Percentiles rank a stretch among this genome's conserved stretches.
Evolutionary conservation across 2,113 vertebrate species (phyloP).

Genomic region (Labrus mixtus): DNA sequence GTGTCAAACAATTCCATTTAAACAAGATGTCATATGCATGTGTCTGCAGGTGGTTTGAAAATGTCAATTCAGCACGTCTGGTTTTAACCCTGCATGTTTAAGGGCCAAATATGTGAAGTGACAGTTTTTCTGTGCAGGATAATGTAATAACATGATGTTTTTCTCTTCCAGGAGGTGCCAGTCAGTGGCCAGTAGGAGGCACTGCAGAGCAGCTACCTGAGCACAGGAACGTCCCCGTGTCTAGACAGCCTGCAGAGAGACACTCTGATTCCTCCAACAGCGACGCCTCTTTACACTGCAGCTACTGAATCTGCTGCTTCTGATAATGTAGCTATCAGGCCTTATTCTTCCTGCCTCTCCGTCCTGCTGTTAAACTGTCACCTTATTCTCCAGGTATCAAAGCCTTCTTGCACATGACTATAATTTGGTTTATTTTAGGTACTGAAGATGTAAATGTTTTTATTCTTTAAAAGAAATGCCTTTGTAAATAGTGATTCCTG

Average conservation of each 20-base stretch:
- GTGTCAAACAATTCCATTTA: neutral
- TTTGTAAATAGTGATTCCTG: conserved; percentile 71
- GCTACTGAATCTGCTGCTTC: conserved; percentile 58
- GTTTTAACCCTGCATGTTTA: conserved; percentile 39
- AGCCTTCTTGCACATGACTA: conserved; percentile 67
- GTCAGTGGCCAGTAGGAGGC: conserved; percentile 74
- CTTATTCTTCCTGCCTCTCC: conserved; percentile 14
- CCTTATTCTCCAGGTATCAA: conserved; percentile 31
- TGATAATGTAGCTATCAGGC: conserved; percentile 1
- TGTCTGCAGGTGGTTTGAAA: conserved; percentile 1
- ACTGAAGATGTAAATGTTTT: conserved; percentile 65
- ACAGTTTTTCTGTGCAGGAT: neutral
- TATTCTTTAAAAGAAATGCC: conserved; percentile 31
- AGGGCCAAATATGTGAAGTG: neutral
- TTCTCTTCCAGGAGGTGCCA: conserved; percentile 77
- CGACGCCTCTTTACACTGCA: conserved; percentile 53
- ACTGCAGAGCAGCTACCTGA: neutral
- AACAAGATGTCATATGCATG: conserved; percentile 43
- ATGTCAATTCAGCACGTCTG: neutral
- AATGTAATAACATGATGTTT: neutral
- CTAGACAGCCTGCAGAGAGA: neutral
- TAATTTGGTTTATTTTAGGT: conserved; percentile 60
- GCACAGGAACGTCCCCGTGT: neutral
- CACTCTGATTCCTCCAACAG: conserved; percentile 40
- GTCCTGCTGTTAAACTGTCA: conserved; percentile 58